phyloP scores from a whole-genome alignment of 2,113 vertebrate species.

The Clarias macrocephalus region DNA sequence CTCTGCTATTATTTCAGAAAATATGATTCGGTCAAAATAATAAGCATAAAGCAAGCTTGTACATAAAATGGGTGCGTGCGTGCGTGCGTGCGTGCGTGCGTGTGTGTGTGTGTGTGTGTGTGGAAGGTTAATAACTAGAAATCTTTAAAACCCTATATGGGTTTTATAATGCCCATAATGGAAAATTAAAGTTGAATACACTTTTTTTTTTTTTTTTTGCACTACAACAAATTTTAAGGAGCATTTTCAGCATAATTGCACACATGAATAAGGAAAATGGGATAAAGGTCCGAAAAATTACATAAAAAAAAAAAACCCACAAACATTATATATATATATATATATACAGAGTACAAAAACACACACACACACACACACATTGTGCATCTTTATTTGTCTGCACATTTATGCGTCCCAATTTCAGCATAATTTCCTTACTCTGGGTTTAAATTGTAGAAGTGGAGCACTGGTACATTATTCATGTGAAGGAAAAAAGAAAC shows the following conservation, averaged over 20 bases:
- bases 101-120: neutral
- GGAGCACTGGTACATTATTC: conserved; percentile 46
- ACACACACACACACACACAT: neutral
- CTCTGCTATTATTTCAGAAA: neutral
- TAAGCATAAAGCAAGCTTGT: neutral
- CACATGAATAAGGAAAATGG: neutral
- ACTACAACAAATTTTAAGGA: neutral
- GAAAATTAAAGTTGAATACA: neutral
- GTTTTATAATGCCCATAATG: too few relatives aligned
- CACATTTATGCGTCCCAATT: conserved; percentile 32
- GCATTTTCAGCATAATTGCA: neutral
- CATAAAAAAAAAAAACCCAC: neutral
- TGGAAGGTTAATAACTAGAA: neutral
- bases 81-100: neutral
- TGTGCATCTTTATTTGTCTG: conserved; percentile 40
- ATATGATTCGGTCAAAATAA: neutral
- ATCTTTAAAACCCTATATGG: neutral
- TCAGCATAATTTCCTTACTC: conserved; percentile 14
- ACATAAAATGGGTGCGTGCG: neutral
- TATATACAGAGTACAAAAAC: too few relatives aligned
- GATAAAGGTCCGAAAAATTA: neutral
- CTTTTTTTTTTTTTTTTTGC: neutral
- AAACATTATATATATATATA: neutral
- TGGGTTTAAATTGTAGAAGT: conserved; percentile 39
- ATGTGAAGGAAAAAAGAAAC: conserved; percentile 14